Percentiles rank a stretch among this genome's conserved stretches.
These are phyloP conservation scores for Drosophila mulleri DNA, from an alignment of 2,888 invertebrate genomes.

Conservation along the genomic window DNA sequence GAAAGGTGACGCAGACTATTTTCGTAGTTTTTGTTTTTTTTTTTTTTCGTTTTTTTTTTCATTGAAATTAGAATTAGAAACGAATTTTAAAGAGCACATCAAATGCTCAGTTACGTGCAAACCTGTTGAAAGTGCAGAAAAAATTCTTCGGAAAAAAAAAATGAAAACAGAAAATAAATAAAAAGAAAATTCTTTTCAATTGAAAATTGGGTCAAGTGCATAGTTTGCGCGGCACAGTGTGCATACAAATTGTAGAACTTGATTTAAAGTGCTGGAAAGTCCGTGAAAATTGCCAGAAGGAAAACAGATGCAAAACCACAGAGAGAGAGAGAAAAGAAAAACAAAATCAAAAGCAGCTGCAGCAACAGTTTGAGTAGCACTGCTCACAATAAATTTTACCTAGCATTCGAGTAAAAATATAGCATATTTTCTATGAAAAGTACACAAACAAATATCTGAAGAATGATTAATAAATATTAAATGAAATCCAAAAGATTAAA, in stretches of 20 bases:
- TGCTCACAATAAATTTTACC: background rate
- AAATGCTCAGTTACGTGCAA: conserved; percentile 24
- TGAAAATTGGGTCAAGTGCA: conserved; percentile 58
- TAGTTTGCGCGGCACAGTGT: conserved; percentile 40
- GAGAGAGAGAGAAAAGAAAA: conserved; percentile 4
- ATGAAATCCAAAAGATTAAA: background rate
- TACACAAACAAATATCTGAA: background rate
- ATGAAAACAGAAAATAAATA: background rate
- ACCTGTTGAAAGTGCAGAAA: conserved; percentile 9
- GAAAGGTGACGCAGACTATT: conserved; percentile 65
- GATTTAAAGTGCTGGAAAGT: conserved; percentile 29
- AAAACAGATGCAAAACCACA: conserved; percentile 60
- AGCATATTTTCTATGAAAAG: background rate
- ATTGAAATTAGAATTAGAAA: conserved; percentile 24
- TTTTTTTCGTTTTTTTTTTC: background rate
- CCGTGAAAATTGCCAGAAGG: conserved; percentile 48
- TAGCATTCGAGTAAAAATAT: background rate
- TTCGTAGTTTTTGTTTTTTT: conserved; percentile 43
- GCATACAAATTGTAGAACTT: conserved; percentile 30
- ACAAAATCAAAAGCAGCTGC: conserved; percentile 23
- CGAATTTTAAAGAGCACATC: conserved; percentile 17
- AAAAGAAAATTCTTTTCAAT: background rate
- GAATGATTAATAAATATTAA: background rate
- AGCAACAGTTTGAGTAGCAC: conserved; percentile 36
- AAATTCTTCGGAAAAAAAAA: background rate